These are phyloP conservation scores for Galemys pyrenaicus DNA, from an alignment of 2,113 vertebrate genomes.

Conservation along the genomic window DNA sequence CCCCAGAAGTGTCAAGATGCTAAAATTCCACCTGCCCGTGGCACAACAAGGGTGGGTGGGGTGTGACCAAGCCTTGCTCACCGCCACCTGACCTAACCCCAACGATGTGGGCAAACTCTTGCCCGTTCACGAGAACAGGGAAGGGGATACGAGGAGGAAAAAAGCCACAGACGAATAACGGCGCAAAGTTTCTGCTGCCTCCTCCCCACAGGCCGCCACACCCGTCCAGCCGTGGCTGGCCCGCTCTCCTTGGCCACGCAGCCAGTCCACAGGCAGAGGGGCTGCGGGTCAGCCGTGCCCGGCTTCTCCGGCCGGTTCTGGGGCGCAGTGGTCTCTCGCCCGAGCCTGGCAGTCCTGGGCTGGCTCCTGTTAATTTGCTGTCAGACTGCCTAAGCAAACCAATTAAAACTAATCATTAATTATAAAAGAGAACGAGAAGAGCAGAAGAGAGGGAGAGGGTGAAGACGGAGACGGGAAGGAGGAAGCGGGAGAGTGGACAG, in stretches of 20 bases:
- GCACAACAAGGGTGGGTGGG: not conserved
- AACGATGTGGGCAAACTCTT: not conserved
- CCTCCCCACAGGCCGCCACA: not conserved
- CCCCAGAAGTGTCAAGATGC: not conserved
- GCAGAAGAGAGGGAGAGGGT: constrained; percentile 32
- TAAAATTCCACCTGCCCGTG: not conserved
- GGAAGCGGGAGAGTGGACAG: not conserved
- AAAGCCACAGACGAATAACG: no score
- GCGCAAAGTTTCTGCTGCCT: not conserved
- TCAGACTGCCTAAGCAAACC: constrained; percentile 89
- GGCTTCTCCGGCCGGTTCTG: not conserved
- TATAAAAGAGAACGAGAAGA: constrained; percentile 86
- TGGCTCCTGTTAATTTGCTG: constrained; percentile 87
- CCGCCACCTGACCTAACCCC: not conserved
- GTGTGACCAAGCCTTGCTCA: not conserved
- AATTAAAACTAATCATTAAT: constrained; percentile 94
- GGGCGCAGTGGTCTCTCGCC: constrained; percentile 71
- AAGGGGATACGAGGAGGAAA: not conserved
- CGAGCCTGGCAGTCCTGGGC: constrained; percentile 78
- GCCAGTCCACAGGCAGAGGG: not conserved
- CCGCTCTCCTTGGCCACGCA: not conserved
- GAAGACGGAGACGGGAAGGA: not conserved
- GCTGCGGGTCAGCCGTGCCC: fast-evolving
- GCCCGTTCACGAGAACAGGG: not conserved
- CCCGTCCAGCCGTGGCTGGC: not conserved